Evolutionary conservation across 1,140 invertebrate genomes (phyloP).

Genomic region (Eciton burchellii): DNA sequence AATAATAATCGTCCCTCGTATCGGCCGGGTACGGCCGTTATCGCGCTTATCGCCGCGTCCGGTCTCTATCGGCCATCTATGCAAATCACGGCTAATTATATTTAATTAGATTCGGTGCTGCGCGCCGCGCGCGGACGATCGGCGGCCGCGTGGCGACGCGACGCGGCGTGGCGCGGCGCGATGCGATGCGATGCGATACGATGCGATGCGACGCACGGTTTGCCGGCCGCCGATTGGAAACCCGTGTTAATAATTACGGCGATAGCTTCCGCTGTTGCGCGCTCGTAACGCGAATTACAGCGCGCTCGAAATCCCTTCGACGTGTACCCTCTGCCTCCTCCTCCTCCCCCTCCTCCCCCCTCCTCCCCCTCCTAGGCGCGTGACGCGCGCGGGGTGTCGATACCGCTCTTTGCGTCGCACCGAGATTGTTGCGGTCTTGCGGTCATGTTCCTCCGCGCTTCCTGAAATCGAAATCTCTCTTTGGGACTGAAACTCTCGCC

Average conservation of each 20-base stretch:
- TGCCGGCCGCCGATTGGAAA: constrained; percentile 15
- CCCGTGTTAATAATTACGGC: constrained; percentile 42
- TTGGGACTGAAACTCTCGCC: no score
- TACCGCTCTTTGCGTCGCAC: background rate
- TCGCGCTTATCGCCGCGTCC: constrained; percentile 85
- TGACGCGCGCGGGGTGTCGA: background rate
- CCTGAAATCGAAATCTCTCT: no score
- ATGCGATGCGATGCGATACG: constrained; percentile 41
- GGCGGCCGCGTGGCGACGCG: constrained; percentile 50
- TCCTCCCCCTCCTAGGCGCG: no score
- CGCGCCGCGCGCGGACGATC: constrained; percentile 82
- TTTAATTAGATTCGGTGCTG: constrained; percentile 86
- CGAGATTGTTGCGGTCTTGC: background rate
- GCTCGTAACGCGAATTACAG: constrained; percentile 7
- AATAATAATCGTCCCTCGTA: constrained; percentile 84
- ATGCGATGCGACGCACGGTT: background rate
- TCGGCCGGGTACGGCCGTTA: constrained; percentile 82
- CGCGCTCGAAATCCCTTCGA: background rate
- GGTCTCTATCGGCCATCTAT: constrained; percentile 85
- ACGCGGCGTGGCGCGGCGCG: no score
- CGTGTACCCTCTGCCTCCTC: no score
- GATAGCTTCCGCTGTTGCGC: constrained; percentile 21
- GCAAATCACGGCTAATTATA: constrained; percentile 86
- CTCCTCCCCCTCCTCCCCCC: no score
- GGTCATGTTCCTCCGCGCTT: no score